phyloP scores from a whole-genome alignment of 2,113 vertebrate species.

The Trematomus loennbergii region DNA sequence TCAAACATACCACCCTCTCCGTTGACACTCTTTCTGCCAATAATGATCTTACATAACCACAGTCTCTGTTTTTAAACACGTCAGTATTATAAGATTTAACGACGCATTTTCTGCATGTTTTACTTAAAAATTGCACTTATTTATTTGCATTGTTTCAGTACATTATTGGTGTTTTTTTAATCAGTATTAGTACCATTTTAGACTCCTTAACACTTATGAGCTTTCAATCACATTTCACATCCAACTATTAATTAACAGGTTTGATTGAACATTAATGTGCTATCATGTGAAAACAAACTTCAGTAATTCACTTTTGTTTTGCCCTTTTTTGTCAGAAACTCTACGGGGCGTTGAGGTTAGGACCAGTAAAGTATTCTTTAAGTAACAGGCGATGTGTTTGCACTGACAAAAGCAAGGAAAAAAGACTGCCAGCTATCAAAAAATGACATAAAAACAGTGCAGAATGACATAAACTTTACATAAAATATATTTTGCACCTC shows the following conservation, averaged over 20 bases:
- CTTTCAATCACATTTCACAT: too few relatives aligned
- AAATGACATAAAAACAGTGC: too few relatives aligned
- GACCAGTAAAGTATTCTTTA: background rate
- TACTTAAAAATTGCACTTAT: background rate
- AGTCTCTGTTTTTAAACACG: background rate
- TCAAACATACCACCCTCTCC: background rate
- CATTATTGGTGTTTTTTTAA: constrained; percentile 8
- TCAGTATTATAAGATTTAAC: constrained; percentile 31
- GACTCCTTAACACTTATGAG: background rate
- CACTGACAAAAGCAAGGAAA: too few relatives aligned
- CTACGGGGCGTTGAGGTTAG: background rate
- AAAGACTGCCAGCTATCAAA: too few relatives aligned
- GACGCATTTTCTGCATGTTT: constrained; percentile 32
- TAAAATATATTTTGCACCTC: too few relatives aligned
- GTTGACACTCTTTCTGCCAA: constrained; percentile 2
- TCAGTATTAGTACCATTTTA: background rate
- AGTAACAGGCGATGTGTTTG: too few relatives aligned
- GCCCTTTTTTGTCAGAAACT: too few relatives aligned
- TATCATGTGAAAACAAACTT: background rate
- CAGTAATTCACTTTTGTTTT: background rate
- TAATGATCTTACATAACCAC: background rate
- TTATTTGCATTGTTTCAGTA: constrained; percentile 9
- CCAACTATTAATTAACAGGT: background rate
- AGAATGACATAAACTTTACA: too few relatives aligned
- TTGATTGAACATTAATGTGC: background rate